Base-by-base conservation (phyloP, 2,888 invertebrate species). In the Zaprionus obscuricornis region DNA sequence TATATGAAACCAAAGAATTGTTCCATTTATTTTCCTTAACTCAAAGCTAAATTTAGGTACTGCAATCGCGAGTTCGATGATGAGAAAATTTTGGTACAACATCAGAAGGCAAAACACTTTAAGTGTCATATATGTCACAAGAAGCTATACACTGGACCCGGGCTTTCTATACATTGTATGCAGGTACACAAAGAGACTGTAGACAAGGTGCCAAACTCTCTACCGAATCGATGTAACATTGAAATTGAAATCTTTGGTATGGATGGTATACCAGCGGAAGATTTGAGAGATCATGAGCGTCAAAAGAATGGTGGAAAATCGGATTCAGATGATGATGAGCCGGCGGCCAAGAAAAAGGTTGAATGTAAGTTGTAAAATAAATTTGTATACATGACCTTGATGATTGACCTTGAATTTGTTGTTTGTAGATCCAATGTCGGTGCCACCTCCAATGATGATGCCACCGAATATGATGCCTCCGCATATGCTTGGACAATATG, bases 81-180 rank as follows among this genome's bases (percentile, higher is more conserved):
- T 92, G 99, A 99, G 90, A 99, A 99, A 91, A 99, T 99, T 90
- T 92, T 99, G 51, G 98, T 99, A 75, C 99, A 99, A 91, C 99
- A 99, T 91, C 99, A 99, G 91, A 99, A 99, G 91, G 99, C 99
- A 39, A 99, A 99, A 91, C 99, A 99, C 92, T 99, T 99, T 90
- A 99, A 99, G 92, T 99, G 99, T 92, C 98, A 98, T 91, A 98
- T 99, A 90, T 99, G 99, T 91, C 98, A 99, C 92, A 99, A 99
- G 91, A 98, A 98, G 91, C 92, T 99, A 76, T 99, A 98, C 90
- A 99, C 99, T 49, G 90, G 90, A 3, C 99, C 99, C 64, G 99
- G 99, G 33, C 92, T 99, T 79, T 98, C 98, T 83, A 99, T 99
- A 92, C 99, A 99, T 91, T 99, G 99, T 91, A 98, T 99, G 98